Percentiles rank a stretch among this genome's conserved stretches.
These are phyloP conservation scores for Schizopygopsis malacanthus DNA, from an alignment of 2,797 vertebrate genomes.

Conservation along the genomic window DNA sequence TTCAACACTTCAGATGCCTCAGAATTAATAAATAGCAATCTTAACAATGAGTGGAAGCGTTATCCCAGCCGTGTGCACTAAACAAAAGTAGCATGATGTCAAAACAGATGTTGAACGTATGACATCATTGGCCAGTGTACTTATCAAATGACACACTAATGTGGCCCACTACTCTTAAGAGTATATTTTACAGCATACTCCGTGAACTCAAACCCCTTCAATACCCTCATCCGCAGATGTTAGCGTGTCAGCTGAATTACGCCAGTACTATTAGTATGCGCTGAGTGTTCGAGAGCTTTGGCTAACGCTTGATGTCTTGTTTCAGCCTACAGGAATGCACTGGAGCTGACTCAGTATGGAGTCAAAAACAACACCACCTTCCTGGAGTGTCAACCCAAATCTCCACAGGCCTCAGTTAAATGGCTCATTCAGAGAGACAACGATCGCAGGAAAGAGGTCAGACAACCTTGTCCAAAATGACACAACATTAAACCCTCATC, in stretches of 20 bases:
- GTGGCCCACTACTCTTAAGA: background rate
- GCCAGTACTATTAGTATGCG: constrained; percentile 49
- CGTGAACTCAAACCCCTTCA: constrained; percentile 62
- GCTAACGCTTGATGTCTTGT: constrained; percentile 37
- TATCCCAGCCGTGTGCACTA: background rate
- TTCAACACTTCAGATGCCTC: constrained; percentile 53
- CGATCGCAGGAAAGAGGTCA: constrained; percentile 97
- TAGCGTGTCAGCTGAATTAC: constrained; percentile 29
- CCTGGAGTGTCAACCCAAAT: constrained; percentile 93
- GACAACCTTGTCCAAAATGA: constrained; percentile 45
- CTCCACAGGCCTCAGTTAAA: constrained; percentile 92
- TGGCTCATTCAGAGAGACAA: constrained; percentile 97
- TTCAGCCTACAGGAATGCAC: constrained; percentile 93
- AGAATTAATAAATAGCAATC: constrained; percentile 44
- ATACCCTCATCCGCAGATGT: constrained; percentile 53
- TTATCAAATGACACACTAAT: background rate
- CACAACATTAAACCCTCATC: background rate
- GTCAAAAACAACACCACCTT: constrained; percentile 98
- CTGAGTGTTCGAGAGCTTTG: constrained; percentile 38
- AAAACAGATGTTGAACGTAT: constrained; percentile 18
- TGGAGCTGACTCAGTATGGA: constrained; percentile 92
- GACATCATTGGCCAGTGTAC: constrained; percentile 5
- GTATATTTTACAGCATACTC: background rate
- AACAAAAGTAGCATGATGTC: constrained; percentile 18
- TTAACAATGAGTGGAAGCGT: constrained; percentile 38